phyloP scores from a whole-genome alignment of 2,888 invertebrate genomes.

The Orchestes rusci region DNA sequence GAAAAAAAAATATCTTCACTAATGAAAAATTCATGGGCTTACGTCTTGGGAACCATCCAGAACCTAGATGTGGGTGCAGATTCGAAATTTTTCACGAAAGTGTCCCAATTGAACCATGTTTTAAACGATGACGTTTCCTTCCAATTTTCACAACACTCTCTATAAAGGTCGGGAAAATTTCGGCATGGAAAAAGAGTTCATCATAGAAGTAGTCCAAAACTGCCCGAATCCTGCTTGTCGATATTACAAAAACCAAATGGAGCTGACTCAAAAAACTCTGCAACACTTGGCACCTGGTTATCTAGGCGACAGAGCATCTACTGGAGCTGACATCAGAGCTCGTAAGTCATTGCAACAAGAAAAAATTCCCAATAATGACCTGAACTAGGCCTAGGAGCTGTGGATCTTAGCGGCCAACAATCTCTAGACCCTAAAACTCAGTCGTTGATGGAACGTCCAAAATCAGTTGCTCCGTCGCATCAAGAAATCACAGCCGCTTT shows the following conservation, averaged over 20 bases:
- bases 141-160: conserved; percentile 40
- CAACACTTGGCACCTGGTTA: conserved; percentile 54
- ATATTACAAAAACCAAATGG: conserved; percentile 79
- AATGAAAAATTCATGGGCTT: no score
- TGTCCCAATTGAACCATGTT: no score
- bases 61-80: no score
- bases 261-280: conserved; percentile 62
- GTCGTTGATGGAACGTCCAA: conserved; percentile 38
- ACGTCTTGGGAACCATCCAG: no score
- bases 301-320: conserved; percentile 33
- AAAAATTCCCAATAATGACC: conserved; percentile 7
- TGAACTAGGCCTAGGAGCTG: conserved; percentile 34
- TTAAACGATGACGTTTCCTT: not conserved
- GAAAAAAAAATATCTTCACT: no score
- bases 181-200: conserved; percentile 86
- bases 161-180: conserved; percentile 69
- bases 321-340: conserved; percentile 24
- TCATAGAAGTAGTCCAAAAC: conserved; percentile 81
- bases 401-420: conserved; percentile 41
- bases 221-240: conserved; percentile 83
- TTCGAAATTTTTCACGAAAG: no score
- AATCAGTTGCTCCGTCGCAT: conserved; percentile 48
- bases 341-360: conserved; percentile 30
- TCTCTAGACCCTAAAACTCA: conserved; percentile 36
- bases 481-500: conserved; percentile 56